Evolutionary conservation across 2,113 vertebrate species (phyloP).

Genomic region (Peromyscus maniculatus): DNA sequence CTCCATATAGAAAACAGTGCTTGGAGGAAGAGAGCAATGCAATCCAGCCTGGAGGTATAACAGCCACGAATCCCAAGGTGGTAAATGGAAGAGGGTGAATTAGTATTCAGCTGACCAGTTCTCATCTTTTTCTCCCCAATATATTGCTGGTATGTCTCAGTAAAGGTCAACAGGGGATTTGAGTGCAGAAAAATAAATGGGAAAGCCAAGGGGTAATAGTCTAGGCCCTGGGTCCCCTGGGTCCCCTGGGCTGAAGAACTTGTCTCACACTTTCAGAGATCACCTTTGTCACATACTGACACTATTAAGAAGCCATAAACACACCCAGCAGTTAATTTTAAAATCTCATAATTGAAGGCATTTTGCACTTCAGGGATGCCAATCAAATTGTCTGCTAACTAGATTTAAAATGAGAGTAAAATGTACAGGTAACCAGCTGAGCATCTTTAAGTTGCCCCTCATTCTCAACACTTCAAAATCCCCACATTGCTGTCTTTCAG

Average conservation of each 20-base stretch:
- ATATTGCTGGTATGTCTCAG: slow-evolving; percentile 41
- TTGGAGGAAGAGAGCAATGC: neutral
- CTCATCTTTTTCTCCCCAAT: slow-evolving; percentile 46
- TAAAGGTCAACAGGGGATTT: slow-evolving; percentile 56
- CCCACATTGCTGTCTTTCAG: neutral
- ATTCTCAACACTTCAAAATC: slow-evolving; percentile 25
- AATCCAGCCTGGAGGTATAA: neutral
- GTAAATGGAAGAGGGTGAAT: slow-evolving; percentile 29
- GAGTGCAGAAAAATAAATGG: slow-evolving; percentile 56
- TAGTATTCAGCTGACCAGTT: slow-evolving; percentile 43
- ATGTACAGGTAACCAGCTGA: neutral
- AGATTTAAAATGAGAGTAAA: neutral
- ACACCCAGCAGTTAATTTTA: slow-evolving; percentile 46
- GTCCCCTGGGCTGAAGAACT: neutral
- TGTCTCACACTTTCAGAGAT: slow-evolving; percentile 19
- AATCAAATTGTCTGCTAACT: slow-evolving; percentile 18
- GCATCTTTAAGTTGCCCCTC: neutral
- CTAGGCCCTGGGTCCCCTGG: neutral
- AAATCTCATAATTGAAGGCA: slow-evolving; percentile 56
- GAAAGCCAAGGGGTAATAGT: slow-evolving; percentile 45
- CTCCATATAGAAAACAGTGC: neutral
- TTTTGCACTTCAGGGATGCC: slow-evolving; percentile 11
- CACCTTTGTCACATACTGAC: slow-evolving; percentile 22
- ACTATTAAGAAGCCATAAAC: slow-evolving; percentile 53
- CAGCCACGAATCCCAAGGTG: neutral